A percentile compares a stretch with the other conserved stretches of the same genome.
These are phyloP conservation scores for Tursiops truncatus DNA, from an alignment of 2,113 vertebrate species.

Conservation along the genomic window DNA sequence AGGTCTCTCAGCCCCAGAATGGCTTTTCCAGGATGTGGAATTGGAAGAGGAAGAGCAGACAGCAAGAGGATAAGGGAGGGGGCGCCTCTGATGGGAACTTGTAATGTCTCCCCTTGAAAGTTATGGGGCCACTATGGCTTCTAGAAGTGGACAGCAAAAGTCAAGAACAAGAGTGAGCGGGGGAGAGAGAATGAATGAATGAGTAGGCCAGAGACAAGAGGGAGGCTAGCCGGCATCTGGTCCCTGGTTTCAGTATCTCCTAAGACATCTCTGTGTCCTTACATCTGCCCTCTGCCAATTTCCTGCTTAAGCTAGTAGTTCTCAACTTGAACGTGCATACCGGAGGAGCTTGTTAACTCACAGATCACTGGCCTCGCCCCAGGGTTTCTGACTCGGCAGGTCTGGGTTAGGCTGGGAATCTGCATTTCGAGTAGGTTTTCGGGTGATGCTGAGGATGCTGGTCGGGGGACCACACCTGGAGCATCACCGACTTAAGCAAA, in stretches of 20 bases:
- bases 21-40: background rate
- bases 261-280: background rate
- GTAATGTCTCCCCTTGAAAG: background rate
- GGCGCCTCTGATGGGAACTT: background rate
- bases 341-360: background rate
- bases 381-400: background rate
- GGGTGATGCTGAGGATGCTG: background rate
- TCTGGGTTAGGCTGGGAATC: background rate
- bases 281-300: fast-evolving
- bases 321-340: fast-evolving
- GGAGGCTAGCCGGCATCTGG: background rate
- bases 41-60: background rate
- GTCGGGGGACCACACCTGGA: background rate
- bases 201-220: background rate
- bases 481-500: background rate
- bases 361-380: too few relatives aligned
- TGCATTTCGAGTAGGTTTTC: background rate
- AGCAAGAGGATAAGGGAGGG: background rate
- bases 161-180: background rate
- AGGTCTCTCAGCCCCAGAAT: background rate
- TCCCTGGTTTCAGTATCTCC: background rate
- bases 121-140: background rate
- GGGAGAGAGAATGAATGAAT: too few relatives aligned
- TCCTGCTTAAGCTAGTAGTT: background rate
- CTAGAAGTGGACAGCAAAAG: background rate